Base-by-base conservation (phyloP, 64 coral and sea anemone genomes). In the Catalaphyllia jardinei region DNA sequence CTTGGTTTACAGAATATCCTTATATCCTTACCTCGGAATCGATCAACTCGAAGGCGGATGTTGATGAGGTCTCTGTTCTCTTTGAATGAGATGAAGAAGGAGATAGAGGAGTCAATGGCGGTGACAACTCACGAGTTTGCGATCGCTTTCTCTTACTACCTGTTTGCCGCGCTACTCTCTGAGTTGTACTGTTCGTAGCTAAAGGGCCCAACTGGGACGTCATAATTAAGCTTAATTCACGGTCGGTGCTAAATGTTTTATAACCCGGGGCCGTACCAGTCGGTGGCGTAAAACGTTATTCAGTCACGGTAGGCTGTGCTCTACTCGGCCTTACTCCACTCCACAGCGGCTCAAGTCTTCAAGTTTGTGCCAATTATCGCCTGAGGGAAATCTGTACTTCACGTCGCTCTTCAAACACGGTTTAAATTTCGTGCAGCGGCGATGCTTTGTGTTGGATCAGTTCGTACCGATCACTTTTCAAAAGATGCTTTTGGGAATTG, bases 191-290 rank as follows among this genome's bases (percentile, higher is more conserved):
- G 92, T 88, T 92, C 74, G 88, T 90, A 76, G 82, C 95, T 84
- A 96, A 88, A 89, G 92, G 92, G 84, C 90, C 95, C 83, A 96
- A 89, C 92, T 93, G 95, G 87, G 95, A 92, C 93, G 95, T 93
- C 95, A 96, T 96, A 96, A 96, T 96, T 96, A 93, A 93, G 81
- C 95, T 93, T 96, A 96, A 96, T 96, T 96, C 92, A 82, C 95
- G 92, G 88, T 93, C 95, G 89, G 81, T 93, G 95, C 79, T 93
- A 91, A 96, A 96, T 96, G 95, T 96, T 93, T 96, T 96, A 91
- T 96, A 91, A 90, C 95, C 95, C 87, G 88, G 88, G 95, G 82
- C 90, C 88, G 79, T 96, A 96, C 91, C 91, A 96, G 95, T 96
- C 95, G 95, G 95, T 77, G 95, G 95, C 92, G 72, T 59, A 80